A percentile compares a stretch with the other conserved stretches of the same genome.
Conservation (phyloP, 2,113 vertebrate genomes). For the Gavialis gangeticus region DNA sequence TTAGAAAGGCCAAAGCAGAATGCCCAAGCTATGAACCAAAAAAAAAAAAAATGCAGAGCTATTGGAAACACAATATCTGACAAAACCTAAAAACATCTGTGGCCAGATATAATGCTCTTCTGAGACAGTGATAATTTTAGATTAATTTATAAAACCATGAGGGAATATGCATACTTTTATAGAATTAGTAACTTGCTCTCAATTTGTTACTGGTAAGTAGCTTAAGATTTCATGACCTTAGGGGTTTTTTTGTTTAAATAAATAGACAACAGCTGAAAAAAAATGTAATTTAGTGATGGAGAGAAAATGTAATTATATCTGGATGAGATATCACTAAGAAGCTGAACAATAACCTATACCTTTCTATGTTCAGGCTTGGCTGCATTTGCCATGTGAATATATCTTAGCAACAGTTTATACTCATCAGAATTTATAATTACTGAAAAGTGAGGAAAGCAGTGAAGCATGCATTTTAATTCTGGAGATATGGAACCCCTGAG, state of each 20-base stretch:
- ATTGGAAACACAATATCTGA: not conserved
- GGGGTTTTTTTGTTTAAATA: too few species aligned
- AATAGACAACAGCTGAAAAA: not conserved
- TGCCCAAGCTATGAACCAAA: not conserved
- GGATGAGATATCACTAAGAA: not conserved
- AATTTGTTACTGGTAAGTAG: not conserved
- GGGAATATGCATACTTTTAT: not conserved
- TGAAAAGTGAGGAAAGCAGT: slow-evolving; percentile 46
- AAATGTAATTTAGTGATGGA: not conserved
- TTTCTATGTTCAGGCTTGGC: slow-evolving; percentile 16
- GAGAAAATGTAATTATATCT: not conserved
- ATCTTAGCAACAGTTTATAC: slow-evolving; percentile 50
- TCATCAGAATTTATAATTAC: slow-evolving; percentile 65
- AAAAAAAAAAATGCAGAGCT: not conserved
- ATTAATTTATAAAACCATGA: not conserved
- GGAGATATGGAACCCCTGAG: slow-evolving; percentile 47
- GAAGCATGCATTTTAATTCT: slow-evolving; percentile 58
- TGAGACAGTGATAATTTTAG: not conserved
- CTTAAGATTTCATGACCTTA: not conserved
- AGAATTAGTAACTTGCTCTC: not conserved
- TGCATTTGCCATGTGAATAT: slow-evolving; percentile 16
- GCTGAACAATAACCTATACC: not conserved
- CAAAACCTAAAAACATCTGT: not conserved
- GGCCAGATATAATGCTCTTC: not conserved
- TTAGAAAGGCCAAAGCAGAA: not conserved